phyloP scores from a whole-genome alignment of 1,140 invertebrate genomes.

The Luehdorfia chinensis region DNA sequence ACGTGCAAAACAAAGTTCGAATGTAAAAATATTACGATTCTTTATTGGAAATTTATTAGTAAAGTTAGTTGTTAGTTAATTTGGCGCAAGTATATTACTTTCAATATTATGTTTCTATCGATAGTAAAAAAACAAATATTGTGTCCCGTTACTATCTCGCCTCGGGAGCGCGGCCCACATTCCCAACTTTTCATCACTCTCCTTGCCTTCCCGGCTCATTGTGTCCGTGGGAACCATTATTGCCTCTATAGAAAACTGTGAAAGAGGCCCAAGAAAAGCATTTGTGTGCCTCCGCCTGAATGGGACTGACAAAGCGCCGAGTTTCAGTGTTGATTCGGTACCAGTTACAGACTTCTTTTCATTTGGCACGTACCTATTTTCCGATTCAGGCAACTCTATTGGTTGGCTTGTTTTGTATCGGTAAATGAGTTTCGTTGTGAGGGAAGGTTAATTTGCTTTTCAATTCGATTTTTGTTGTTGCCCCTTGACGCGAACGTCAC shows the following conservation, averaged over 20 bases:
- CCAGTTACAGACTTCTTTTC: conserved; percentile 62
- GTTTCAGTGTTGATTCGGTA: conserved; percentile 66
- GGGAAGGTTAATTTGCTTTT: conserved; percentile 71
- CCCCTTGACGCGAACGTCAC: conserved; percentile 44
- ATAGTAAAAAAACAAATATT: no score
- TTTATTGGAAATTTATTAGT: no score
- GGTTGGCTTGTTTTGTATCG: conserved; percentile 64
- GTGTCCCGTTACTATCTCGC: conserved; percentile 43
- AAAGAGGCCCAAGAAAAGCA: conserved; percentile 70
- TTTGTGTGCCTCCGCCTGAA: conserved; percentile 62
- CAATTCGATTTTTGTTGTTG: conserved; percentile 51
- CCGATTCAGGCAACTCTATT: conserved; percentile 59
- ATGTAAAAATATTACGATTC: no score
- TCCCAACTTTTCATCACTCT: conserved; percentile 70
- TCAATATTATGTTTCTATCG: no score
- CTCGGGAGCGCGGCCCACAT: conserved; percentile 67
- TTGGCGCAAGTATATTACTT: no score
- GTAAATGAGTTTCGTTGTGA: conserved; percentile 69
- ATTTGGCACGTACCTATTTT: conserved; percentile 48
- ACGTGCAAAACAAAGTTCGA: no score
- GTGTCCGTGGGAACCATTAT: conserved; percentile 75
- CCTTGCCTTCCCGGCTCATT: conserved; percentile 65
- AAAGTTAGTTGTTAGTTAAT: no score
- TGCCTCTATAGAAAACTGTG: conserved; percentile 71
- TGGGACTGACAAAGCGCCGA: conserved; percentile 58